These are phyloP conservation scores for Urocyon cinereoargenteus DNA, from an alignment of 2,797 vertebrate species.

Conservation along the genomic window DNA sequence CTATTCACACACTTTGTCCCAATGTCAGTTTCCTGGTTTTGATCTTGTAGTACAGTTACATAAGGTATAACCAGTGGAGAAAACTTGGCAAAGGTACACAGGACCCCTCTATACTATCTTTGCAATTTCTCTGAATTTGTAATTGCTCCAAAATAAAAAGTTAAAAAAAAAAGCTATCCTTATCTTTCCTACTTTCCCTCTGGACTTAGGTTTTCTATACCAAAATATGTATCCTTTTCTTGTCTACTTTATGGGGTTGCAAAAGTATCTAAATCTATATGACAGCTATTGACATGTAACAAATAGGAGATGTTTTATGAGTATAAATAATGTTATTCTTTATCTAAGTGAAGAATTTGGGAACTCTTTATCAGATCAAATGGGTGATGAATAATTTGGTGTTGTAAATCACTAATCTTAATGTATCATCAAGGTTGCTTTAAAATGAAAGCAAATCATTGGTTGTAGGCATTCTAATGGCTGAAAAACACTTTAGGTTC, in stretches of 20 bases:
- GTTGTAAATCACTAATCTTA: conserved; percentile 56
- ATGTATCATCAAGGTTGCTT: conserved; percentile 48
- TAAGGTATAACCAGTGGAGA: neutral
- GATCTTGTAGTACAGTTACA: neutral
- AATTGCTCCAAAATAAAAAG: conserved; percentile 25
- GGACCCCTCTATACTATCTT: conserved; percentile 13
- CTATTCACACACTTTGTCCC: neutral
- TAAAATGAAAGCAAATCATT: conserved; percentile 60
- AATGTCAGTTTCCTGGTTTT: conserved; percentile 38
- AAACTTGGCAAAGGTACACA: neutral
- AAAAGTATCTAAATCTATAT: conserved; percentile 41
- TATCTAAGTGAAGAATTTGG: conserved; percentile 34
- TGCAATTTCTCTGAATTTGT: conserved; percentile 8
- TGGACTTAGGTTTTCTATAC: conserved; percentile 4
- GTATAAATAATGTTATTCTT: conserved; percentile 47
- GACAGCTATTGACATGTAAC: neutral
- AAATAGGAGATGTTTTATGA: conserved; percentile 29
- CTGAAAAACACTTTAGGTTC: conserved; percentile 27
- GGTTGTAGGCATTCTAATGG: neutral
- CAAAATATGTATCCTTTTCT: neutral
- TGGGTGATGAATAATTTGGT: conserved; percentile 36
- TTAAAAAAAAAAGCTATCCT: neutral
- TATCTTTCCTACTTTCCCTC: neutral
- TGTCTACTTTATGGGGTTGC: neutral
- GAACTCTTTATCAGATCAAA: neutral